Evolutionary conservation across 2,113 vertebrate species (phyloP), one percentile per base, ranked within the genome.

Genomic region (Ammodytes marinus): DNA sequence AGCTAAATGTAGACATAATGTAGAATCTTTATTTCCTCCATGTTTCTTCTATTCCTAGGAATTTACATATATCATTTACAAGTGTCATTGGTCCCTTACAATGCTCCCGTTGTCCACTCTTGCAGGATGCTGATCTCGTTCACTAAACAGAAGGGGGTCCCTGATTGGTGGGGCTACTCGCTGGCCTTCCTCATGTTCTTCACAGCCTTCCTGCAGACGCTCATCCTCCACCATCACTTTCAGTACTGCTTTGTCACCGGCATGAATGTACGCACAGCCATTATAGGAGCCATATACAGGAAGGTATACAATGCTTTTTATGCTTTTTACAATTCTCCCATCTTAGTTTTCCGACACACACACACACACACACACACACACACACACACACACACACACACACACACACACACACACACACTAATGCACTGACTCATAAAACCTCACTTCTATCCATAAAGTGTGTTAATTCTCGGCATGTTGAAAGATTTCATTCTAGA

Each of bases 181-280:
- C 92, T 99, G 85, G 97, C 98, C 0, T 95, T 94, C 77, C 92
- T 97, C 93, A 99, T 99, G 98, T 99, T 99, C 80, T 43, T 93
- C 82, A 96, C 94, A 6, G 95, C 97, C 19, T 35, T 97, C 69
- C 76, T 96, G 64, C 98, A 99, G 93, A 98, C 97, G 0, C 90
- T 99, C 74, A 83, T 98, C 71, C 93, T 97, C 54, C 97, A 99
- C 77, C 97, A 97, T 73, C 96, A 97, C 85, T 97, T 95, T 90
- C 96, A 98, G 57, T 96, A 96, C 89, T 95, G 96, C 80, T 96
- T 98, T 57, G 93, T 97, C 79, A 96, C 94, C 0, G 98, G 96
- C 50, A 95, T 99, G 97, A 95, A 96, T 55, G 83, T 99, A 15
- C 97, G 97, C 50, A 95, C 96, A 0, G 97, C 95, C 0, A 93